Percentiles rank a stretch among this genome's conserved stretches.
Evolutionary conservation across 2,113 vertebrate species (phyloP).

Genomic region (Rhodinocichla rosea): DNA sequence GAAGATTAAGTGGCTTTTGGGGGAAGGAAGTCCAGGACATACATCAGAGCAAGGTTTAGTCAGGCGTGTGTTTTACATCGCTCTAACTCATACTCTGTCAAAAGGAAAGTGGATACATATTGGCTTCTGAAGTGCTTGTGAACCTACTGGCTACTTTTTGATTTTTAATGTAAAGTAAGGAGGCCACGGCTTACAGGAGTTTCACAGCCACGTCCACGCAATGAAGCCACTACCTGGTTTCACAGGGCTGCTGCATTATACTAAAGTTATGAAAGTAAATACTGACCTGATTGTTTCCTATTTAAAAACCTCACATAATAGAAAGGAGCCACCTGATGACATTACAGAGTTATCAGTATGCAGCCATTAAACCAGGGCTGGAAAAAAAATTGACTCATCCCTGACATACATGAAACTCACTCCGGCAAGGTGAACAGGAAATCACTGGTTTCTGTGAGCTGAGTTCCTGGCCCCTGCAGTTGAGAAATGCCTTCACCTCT

Average conservation of each 20-base stretch:
- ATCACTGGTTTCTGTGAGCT: background rate
- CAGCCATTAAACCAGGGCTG: background rate
- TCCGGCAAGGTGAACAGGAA: background rate
- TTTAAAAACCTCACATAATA: background rate
- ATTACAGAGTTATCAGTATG: background rate
- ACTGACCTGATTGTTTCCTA: background rate
- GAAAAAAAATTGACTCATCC: background rate
- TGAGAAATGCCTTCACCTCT: background rate
- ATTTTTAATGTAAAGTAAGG: background rate
- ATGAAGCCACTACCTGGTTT: background rate
- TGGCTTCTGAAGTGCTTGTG: background rate
- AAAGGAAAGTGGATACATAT: background rate
- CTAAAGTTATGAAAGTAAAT: background rate
- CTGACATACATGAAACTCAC: background rate
- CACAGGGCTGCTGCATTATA: background rate
- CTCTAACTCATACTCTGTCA: background rate
- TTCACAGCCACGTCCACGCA: background rate
- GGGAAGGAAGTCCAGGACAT: background rate
- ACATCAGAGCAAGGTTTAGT: background rate
- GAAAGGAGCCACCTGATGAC: background rate
- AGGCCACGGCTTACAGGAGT: background rate
- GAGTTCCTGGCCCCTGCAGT: background rate
- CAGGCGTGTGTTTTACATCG: fast-evolving
- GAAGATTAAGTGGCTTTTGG: background rate
- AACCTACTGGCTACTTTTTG: background rate